Evolutionary conservation across 2,113 vertebrate species (phyloP), one percentile per base, ranked within the genome.

Genomic region (Xenopus borealis): DNA sequence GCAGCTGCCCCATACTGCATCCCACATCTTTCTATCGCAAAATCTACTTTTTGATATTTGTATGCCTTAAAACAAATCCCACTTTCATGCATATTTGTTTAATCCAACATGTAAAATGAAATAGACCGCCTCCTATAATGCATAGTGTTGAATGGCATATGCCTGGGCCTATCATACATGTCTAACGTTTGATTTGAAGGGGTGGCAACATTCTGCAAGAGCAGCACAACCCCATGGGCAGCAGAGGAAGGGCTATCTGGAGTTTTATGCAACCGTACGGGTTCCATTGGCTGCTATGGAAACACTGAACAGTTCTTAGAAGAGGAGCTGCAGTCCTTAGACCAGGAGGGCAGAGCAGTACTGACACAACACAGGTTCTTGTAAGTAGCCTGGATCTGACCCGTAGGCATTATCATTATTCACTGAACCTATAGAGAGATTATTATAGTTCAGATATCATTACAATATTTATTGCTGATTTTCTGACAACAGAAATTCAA

Each of bases 171-270:
- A 17, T 10, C 23, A 33, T 17, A 13, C 2, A 16, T 63, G 30
- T 44, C 30, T 63, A 33, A 9, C 23, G 12, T 79, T 74, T 69
- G 12, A 57, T 23, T 59, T 11, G 64, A 72, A 94, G 95, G 94
- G 3, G 94, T 95, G 18, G 93, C 93, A 12, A 95, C 94, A 2
- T 96, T 92, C 85, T 96, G 94, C 81, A 94, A 91, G 73, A 87
- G 91, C 61, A 79, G 76, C 1, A 86, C 89, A 71, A 92, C 90
- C 12, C 95, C 94, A 1, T 82, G 86, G 67, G 90, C 92, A 59
- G 94, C 94, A 33, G 95, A 95, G 84, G 94, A 96, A 81, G 95
- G 94, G 75, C 88, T 96, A 71, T 91, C 91, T 1, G 93, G 94
- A 65, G 81, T 94, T 20, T 79, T 95, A 73, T 86, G 83, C 75